These are phyloP conservation scores for Coreius guichenoti DNA, from an alignment of 2,797 vertebrate species.

Conservation along the genomic window DNA sequence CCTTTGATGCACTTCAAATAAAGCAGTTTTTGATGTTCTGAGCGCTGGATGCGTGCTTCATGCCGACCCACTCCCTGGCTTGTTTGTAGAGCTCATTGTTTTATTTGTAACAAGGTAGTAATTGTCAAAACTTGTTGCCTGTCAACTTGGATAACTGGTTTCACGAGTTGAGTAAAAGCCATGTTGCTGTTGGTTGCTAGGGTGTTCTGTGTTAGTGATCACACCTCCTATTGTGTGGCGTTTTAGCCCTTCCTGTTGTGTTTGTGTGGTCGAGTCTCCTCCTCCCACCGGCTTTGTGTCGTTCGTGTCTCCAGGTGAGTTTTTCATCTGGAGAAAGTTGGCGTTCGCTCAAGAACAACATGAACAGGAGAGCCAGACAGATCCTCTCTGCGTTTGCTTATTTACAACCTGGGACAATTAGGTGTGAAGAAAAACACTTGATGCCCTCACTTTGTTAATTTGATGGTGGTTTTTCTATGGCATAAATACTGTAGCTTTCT, in stretches of 20 bases:
- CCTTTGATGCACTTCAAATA: too few species aligned
- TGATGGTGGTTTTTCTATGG: not conserved
- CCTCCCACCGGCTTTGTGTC: too few species aligned
- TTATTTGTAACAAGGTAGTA: not conserved
- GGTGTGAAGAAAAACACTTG: not conserved
- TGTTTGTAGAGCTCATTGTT: not conserved
- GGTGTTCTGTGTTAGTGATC: not conserved
- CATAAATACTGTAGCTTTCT: not conserved
- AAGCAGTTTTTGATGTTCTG: not conserved
- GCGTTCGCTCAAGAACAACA: conserved; percentile 46
- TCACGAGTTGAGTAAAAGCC: not conserved
- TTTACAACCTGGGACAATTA: not conserved
- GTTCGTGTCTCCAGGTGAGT: conserved; percentile 14
- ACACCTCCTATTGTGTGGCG: not conserved
- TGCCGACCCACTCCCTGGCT: not conserved
- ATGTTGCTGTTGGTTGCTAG: not conserved
- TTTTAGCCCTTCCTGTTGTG: not conserved
- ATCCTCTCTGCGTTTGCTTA: not conserved
- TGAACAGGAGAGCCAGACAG: conserved; percentile 35
- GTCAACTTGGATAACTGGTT: not conserved
- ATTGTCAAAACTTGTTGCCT: not conserved
- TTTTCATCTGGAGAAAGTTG: conserved; percentile 45
- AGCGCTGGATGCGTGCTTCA: too few species aligned
- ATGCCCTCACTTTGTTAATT: not conserved
- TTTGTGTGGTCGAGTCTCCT: not conserved